phyloP scores from a whole-genome alignment of 2,797 vertebrate genomes.

The Parambassis ranga region DNA sequence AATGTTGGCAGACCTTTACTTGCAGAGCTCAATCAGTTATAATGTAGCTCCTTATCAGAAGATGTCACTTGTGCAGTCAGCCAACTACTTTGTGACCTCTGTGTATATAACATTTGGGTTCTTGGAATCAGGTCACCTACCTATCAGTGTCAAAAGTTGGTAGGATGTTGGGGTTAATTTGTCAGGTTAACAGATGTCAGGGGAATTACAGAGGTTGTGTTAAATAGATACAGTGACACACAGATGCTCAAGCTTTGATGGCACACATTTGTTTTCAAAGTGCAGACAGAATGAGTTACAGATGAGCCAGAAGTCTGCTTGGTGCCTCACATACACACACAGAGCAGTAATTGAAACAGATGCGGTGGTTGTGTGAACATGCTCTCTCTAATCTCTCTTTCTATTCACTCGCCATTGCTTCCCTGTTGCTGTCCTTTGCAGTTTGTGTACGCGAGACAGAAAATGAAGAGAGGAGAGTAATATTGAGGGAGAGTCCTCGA shows the following conservation, averaged over 20 bases:
- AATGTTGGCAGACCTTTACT: too few relatives aligned
- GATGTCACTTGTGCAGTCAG: too few relatives aligned
- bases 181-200: constrained; percentile 29
- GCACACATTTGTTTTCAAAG: constrained; percentile 33
- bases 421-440: constrained; percentile 36
- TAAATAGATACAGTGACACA: constrained; percentile 29
- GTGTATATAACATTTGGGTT: too few relatives aligned
- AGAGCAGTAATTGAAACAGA: constrained; percentile 34
- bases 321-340: not conserved
- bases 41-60: too few relatives aligned
- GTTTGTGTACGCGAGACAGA: constrained; percentile 27
- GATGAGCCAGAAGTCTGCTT: constrained; percentile 3
- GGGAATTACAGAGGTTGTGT: constrained; percentile 11
- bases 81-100: too few relatives aligned
- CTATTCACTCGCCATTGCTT: constrained; percentile 21
- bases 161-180: constrained; percentile 4
- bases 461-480: constrained; percentile 32
- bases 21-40: too few relatives aligned
- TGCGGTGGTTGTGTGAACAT: constrained; percentile 38
- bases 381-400: constrained; percentile 34
- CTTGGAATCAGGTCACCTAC: not conserved
- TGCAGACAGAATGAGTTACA: constrained; percentile 28
- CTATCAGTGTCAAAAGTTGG: not conserved
- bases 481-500: constrained; percentile 40
- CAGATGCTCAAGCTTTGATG: constrained; percentile 24